Evolutionary conservation across 2,113 vertebrate genomes (phyloP).

Genomic region (Phaetusa simplex): DNA sequence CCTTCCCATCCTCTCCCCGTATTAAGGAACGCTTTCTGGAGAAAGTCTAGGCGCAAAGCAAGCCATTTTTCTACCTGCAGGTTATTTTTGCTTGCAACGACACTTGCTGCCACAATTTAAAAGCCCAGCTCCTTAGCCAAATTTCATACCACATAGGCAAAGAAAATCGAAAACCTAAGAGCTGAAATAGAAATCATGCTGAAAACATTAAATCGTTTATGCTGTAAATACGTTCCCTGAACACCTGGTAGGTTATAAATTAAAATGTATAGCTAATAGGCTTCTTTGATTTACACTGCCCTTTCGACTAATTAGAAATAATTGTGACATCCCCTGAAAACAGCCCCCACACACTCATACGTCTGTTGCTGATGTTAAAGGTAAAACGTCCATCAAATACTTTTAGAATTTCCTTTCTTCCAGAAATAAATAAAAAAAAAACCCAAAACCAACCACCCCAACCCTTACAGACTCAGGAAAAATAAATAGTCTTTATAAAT

Average conservation of each 20-base stretch:
- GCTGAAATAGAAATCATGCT: constrained; percentile 44
- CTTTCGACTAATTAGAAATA: constrained; percentile 60
- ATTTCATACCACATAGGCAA: constrained; percentile 13
- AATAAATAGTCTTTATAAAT: constrained; percentile 52
- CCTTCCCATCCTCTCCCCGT: background rate
- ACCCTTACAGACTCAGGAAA: constrained; percentile 40
- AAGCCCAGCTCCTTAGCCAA: background rate
- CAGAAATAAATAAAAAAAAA: background rate
- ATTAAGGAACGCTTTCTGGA: background rate
- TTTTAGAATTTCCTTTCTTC: constrained; percentile 52
- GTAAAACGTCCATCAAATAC: constrained; percentile 42
- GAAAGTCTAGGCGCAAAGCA: background rate
- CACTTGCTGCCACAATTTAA: constrained; percentile 30
- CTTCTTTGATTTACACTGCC: constrained; percentile 29
- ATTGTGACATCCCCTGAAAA: background rate
- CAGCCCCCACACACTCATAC: background rate
- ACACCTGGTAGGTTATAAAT: constrained; percentile 6
- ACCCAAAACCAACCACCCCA: background rate
- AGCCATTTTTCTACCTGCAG: background rate
- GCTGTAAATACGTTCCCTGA: constrained; percentile 30
- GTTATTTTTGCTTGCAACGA: constrained; percentile 18
- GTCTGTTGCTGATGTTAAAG: constrained; percentile 31
- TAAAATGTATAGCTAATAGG: background rate
- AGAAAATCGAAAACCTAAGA: background rate
- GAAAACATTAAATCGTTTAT: constrained; percentile 36